A percentile compares a stretch with the other conserved stretches of the same genome.
Evolutionary conservation across 2,113 vertebrate genomes (phyloP).

Genomic region (Lonchura striata): DNA sequence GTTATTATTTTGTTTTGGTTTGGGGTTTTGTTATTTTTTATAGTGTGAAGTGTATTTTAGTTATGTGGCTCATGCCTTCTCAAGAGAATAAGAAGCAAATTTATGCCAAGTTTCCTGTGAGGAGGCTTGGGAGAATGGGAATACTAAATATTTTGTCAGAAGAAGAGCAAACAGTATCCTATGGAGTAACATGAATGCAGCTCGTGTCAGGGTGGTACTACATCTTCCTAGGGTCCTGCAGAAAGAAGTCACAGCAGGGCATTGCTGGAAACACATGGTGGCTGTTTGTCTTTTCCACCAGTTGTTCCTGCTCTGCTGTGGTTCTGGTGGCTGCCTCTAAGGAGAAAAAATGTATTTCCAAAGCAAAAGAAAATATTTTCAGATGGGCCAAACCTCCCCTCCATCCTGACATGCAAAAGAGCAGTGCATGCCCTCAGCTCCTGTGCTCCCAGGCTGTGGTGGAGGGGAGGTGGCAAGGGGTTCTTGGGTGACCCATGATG

Average conservation of each 20-base stretch:
- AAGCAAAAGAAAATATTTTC: not conserved
- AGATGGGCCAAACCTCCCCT: not conserved
- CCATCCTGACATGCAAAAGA: not conserved
- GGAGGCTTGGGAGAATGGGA: not conserved
- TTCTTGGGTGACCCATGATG: not conserved
- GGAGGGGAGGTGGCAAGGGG: accelerated
- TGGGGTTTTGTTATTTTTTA: not conserved
- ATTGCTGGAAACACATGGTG: not conserved
- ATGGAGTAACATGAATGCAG: not conserved
- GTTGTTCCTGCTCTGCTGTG: not conserved
- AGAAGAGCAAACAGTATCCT: not conserved
- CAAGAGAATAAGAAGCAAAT: not conserved
- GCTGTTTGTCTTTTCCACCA: not conserved
- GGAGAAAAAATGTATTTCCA: not conserved
- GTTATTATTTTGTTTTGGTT: not conserved
- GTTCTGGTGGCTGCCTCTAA: not conserved
- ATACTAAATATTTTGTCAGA: not conserved
- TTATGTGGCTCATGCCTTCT: not conserved
- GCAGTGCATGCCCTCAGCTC: no score
- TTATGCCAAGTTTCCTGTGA: not conserved
- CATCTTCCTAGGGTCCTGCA: not conserved
- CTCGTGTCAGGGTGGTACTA: not conserved
- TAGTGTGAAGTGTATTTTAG: not conserved
- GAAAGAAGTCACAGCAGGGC: not conserved
- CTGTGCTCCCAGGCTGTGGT: not conserved